phyloP scores from a whole-genome alignment of 2,113 vertebrate genomes.

The Corythoichthys intestinalis region DNA sequence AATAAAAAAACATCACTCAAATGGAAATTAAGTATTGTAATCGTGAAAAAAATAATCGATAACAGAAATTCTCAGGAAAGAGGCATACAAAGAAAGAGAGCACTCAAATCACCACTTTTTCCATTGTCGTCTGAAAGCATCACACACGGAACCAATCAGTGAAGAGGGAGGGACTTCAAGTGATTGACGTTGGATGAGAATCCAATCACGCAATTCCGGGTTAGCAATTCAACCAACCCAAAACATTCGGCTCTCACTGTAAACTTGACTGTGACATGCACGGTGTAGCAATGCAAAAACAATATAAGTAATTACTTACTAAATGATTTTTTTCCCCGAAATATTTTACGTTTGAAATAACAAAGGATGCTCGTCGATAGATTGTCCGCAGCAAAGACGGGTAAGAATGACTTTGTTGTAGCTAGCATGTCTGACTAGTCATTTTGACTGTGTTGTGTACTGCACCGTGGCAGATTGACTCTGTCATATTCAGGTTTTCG shows the following conservation, averaged over 20 bases:
- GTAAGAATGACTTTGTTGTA: conserved; percentile 18
- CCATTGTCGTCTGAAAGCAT: background rate
- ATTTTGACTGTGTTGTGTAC: background rate
- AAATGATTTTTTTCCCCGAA: background rate
- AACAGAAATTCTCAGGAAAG: background rate
- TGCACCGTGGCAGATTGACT: background rate
- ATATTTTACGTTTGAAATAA: background rate
- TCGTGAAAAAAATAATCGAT: background rate
- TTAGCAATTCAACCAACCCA: conserved; percentile 48
- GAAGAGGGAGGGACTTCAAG: conserved; percentile 7
- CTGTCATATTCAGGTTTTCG: background rate
- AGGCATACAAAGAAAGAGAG: background rate
- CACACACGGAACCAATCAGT: conserved; percentile 3
- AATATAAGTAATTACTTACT: background rate
- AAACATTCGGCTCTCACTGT: background rate
- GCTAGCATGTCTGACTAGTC: background rate
- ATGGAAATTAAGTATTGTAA: background rate
- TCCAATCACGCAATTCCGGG: conserved; percentile 43
- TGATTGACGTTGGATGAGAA: conserved; percentile 18
- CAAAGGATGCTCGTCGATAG: background rate
- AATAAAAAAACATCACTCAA: too few species aligned
- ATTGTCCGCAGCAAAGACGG: conserved; percentile 2
- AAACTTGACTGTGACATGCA: conserved; percentile 57
- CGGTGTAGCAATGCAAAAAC: conserved; percentile 1
- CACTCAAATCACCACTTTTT: background rate